Evolutionary conservation across 2,113 vertebrate genomes (phyloP).

Genomic region (Campylomormyrus tamandua): DNA sequence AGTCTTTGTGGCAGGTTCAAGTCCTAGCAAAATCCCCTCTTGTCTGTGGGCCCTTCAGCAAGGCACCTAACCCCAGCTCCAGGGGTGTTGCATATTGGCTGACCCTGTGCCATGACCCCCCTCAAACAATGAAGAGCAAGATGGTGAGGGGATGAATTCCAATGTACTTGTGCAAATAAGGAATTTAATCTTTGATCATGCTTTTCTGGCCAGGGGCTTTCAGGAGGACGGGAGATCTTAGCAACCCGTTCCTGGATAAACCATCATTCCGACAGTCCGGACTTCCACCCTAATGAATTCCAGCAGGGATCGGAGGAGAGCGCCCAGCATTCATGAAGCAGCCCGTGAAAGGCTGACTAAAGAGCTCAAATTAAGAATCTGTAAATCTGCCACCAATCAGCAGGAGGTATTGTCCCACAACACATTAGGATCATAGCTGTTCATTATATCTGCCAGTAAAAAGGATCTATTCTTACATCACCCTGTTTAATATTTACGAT

Average conservation of each 20-base stretch:
- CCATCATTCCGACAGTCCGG: not conserved
- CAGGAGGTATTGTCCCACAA: not conserved
- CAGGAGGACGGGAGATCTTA: not conserved
- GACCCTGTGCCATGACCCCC: not conserved
- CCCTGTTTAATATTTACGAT: not conserved
- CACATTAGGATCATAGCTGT: not conserved
- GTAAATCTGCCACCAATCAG: not conserved
- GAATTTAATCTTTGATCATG: not conserved
- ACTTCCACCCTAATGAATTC: not conserved
- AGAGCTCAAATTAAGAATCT: not conserved
- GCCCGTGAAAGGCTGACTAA: not conserved
- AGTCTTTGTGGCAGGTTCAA: not conserved
- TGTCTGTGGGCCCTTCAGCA: not conserved
- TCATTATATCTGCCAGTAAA: not conserved
- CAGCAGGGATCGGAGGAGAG: not conserved
- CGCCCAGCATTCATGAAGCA: not conserved
- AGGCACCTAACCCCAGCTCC: not conserved
- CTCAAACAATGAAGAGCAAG: not conserved
- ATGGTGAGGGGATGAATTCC: not conserved
- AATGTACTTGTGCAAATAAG: not conserved
- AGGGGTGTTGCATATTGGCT: not conserved
- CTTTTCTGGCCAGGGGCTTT: not conserved
- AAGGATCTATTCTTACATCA: no score
- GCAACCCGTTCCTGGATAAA: not conserved
- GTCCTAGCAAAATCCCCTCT: not conserved